phyloP scores from a whole-genome alignment of 2,888 invertebrate species.

The Cheilosia soror region DNA sequence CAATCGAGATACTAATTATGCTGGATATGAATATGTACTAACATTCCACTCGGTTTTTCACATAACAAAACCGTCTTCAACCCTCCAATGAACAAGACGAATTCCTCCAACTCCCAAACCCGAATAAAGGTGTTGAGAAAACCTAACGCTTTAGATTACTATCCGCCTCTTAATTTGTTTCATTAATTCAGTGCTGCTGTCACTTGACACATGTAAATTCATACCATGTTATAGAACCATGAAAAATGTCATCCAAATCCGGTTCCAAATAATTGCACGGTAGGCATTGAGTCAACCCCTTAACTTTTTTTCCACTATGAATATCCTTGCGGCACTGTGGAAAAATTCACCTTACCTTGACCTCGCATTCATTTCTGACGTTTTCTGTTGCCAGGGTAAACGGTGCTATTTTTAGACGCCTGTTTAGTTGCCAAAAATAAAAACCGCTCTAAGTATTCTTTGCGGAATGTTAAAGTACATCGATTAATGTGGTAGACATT shows the following conservation, averaged over 20 bases:
- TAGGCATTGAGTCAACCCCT: conserved; percentile 3
- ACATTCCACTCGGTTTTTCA: too few relatives aligned
- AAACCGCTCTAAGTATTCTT: too few relatives aligned
- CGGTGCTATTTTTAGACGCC: conserved; percentile 26
- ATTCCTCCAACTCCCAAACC: too few relatives aligned
- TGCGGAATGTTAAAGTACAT: too few relatives aligned
- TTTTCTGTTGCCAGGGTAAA: too few relatives aligned
- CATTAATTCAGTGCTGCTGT: conserved; percentile 51
- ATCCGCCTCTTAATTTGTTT: conserved; percentile 29
- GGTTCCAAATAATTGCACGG: conserved; percentile 46
- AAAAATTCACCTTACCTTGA: too few relatives aligned
- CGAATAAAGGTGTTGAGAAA: background rate
- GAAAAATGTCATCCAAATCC: conserved; percentile 46
- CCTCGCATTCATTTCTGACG: background rate
- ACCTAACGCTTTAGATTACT: background rate
- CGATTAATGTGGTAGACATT: too few relatives aligned
- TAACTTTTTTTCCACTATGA: background rate
- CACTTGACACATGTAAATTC: conserved; percentile 52
- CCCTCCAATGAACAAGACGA: too few relatives aligned
- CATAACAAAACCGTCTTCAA: too few relatives aligned
- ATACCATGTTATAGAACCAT: conserved; percentile 12
- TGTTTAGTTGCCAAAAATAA: background rate
- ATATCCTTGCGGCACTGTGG: conserved; percentile 27
- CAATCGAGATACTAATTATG: too few relatives aligned
- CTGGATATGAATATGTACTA: too few relatives aligned